Base-by-base conservation (phyloP, 1,140 invertebrate species). In the Papilio polyxenes region DNA sequence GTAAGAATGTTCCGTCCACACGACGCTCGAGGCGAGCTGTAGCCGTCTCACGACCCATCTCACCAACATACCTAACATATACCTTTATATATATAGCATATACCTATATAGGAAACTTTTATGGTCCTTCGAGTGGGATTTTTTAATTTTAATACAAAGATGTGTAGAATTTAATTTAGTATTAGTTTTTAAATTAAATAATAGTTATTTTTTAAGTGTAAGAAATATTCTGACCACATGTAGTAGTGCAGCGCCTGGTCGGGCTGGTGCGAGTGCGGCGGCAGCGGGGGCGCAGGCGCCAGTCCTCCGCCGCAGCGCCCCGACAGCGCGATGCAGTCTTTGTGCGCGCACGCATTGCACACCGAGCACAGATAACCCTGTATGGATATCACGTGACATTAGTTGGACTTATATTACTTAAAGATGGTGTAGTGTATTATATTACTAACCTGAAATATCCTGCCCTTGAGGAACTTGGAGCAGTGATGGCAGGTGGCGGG, bases 391-490 rank as follows among this genome's bases (percentile, higher is more conserved):
- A 51, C 20, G 2, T 40, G 9, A 72, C 62, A 78, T 62, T 23
- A 8, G 49, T 75, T 31, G 4, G 0, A 65, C 23, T 31, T 11
- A 37, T 37, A 72, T 7, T 23, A 31, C 20, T 31, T 31, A 31
- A 31, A 31, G 40, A 44, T 6, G 40, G 40, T 44, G 40, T 44
- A 7, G 40, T 40, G 40, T 40, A 40, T 8, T 8, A 23, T 62
- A 6, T 20, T 62, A 62, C n/a, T n/a, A 20, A 97, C 97, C 94
- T 97, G 96, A 89, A 96, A 98, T 93, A 99, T 98, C 83, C 97
- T 95, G 37, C 98, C 99, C 94, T 98, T 98, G 6, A 98, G 95
- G 84, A 98, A 97, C 92, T 98, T 98, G 23, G 96, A 96, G 92
- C 98, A 99, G 86, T 97, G 95, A 80, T 96, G 95, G 93, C 98